Conservation (phyloP, 1,140 invertebrate genomes). For the Amphibalanus amphitrite region DNA sequence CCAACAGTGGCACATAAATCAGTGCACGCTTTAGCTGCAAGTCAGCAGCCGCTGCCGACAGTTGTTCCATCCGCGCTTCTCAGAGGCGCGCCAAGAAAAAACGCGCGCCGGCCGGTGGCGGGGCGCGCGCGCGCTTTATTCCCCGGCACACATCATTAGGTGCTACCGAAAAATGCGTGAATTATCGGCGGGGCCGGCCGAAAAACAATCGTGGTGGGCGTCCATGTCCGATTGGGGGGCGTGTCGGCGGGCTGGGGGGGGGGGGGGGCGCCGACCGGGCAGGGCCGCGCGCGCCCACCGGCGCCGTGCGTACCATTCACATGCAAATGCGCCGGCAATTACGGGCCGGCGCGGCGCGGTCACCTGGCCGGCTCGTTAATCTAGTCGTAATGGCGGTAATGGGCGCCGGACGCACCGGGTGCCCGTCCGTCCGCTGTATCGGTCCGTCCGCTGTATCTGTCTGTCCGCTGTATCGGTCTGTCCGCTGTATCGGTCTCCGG, state of each 20-base stretch:
- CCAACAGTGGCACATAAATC: too few species aligned
- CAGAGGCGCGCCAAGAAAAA: not conserved
- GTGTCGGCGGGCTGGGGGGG: not conserved
- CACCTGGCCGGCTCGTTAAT: not conserved
- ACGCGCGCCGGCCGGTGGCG: not conserved
- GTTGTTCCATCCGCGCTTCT: not conserved
- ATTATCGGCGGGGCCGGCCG: not conserved
- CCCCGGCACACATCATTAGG: not conserved
- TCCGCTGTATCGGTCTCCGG: too few species aligned
- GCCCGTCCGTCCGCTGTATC: too few species aligned
- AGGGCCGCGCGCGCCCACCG: too few species aligned
- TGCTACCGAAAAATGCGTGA: not conserved
- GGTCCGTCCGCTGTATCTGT: too few species aligned
- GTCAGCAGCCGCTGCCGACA: not conserved
- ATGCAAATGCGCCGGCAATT: not conserved
- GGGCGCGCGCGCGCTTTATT: not conserved
- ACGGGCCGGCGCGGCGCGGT: not conserved
- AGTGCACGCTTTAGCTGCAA: not conserved
- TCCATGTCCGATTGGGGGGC: not conserved
- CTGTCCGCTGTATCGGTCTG: too few species aligned
- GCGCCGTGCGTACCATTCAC: not conserved
- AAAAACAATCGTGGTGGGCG: not conserved
- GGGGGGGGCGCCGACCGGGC: too few species aligned
- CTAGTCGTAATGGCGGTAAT: not conserved
- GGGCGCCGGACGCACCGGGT: too few species aligned